Percentiles rank a stretch among this genome's conserved stretches.
phyloP scores from a whole-genome alignment of 2,888 invertebrate genomes.

The Pristionchus exspectatus region DNA sequence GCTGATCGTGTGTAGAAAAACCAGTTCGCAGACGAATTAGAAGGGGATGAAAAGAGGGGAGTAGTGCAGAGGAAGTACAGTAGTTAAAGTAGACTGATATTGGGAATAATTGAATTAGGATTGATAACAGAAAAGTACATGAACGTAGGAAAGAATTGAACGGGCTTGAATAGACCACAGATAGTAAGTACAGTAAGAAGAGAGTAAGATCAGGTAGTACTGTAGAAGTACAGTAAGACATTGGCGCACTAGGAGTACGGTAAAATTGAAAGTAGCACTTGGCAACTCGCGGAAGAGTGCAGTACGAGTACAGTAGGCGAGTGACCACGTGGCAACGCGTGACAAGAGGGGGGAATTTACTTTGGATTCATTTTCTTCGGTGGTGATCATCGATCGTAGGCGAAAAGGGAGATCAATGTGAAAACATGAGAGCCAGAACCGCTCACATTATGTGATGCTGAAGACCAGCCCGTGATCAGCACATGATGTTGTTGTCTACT shows the following conservation, averaged over 20 bases:
- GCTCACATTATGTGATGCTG: neutral
- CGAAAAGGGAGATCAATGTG: too few relatives aligned
- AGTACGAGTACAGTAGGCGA: neutral
- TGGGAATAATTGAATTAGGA: too few relatives aligned
- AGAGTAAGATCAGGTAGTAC: too few relatives aligned
- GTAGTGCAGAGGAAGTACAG: neutral
- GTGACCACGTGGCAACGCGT: neutral
- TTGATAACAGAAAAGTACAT: too few relatives aligned
- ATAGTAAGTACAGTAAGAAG: too few relatives aligned
- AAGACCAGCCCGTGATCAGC: too few relatives aligned
- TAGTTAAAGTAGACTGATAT: too few relatives aligned
- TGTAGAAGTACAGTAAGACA: too few relatives aligned
- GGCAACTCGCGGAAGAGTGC: neutral
- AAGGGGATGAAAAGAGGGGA: neutral
- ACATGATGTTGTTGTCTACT: neutral
- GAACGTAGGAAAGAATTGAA: neutral
- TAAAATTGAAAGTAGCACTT: too few relatives aligned
- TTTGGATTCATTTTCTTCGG: too few relatives aligned
- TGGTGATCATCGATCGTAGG: too few relatives aligned
- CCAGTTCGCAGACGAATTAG: constrained; percentile 32
- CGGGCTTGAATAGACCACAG: neutral
- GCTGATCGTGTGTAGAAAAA: neutral
- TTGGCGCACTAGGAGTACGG: too few relatives aligned
- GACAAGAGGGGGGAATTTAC: neutral
- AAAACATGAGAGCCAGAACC: neutral